A percentile compares a stretch with the other conserved stretches of the same genome.
Evolutionary conservation across 1,140 invertebrate genomes (phyloP).

Genomic region (Pomacea maculata): DNA sequence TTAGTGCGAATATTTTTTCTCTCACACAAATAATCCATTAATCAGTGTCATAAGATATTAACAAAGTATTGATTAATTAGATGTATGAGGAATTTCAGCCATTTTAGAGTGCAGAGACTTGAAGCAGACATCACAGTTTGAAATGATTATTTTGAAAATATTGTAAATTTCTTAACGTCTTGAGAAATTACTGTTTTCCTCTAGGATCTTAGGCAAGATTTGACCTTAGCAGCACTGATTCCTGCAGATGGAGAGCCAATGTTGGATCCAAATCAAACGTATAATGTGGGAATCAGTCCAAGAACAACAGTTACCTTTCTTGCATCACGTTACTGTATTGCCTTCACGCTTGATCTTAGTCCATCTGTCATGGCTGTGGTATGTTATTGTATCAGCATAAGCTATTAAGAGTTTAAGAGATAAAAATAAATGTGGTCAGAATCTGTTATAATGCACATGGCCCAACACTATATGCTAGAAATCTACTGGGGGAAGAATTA

Average conservation of each 20-base stretch:
- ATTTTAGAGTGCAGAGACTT: no score
- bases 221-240: conserved; percentile 49
- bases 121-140: not conserved
- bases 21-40: no score
- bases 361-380: conserved; percentile 80
- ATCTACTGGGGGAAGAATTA: not conserved
- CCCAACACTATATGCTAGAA: not conserved
- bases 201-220: conserved; percentile 41
- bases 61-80: no score
- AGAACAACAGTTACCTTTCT: conserved; percentile 69
- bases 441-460: not conserved
- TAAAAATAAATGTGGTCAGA: not conserved
- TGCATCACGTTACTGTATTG: conserved; percentile 74
- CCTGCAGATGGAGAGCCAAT: conserved; percentile 36
- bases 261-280: conserved; percentile 28
- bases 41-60: no score
- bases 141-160: not conserved
- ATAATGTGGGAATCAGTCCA: conserved; percentile 66
- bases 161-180: not conserved
- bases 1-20: no score
- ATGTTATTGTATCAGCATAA: not conserved
- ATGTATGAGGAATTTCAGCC: no score
- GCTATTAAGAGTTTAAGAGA: not conserved
- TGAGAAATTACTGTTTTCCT: conserved; percentile 14
- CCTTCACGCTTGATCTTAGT: conserved; percentile 83